These are phyloP conservation scores for Heterotis niloticus DNA, from an alignment of 2,113 vertebrate genomes.

Conservation along the genomic window DNA sequence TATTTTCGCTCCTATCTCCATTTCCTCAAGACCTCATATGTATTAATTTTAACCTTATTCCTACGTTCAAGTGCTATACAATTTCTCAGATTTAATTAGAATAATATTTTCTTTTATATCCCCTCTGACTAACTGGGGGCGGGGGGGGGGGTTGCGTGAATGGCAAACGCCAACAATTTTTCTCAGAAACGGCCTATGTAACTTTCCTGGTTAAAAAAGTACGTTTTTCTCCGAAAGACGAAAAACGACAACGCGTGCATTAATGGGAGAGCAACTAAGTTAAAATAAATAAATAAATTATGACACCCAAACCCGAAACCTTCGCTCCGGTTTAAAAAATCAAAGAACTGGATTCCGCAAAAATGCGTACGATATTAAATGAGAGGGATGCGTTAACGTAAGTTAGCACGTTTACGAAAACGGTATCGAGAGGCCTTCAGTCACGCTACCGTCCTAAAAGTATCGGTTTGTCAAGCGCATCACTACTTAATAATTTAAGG, in stretches of 20 bases:
- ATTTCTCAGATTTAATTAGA: background rate
- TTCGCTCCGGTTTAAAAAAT: background rate
- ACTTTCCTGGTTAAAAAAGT: background rate
- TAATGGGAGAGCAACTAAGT: background rate
- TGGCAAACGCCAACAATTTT: too few relatives aligned
- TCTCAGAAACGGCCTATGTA: background rate
- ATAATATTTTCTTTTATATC: slow-evolving; percentile 9
- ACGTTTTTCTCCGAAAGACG: background rate
- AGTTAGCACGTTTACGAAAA: too few relatives aligned
- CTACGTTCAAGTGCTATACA: background rate
- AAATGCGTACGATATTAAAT: too few relatives aligned
- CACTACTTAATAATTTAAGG: too few relatives aligned
- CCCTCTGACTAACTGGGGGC: background rate
- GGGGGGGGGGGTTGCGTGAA: background rate
- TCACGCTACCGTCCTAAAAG: too few relatives aligned
- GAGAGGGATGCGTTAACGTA: too few relatives aligned
- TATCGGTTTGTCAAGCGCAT: too few relatives aligned
- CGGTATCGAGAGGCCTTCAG: too few relatives aligned
- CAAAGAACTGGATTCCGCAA: background rate
- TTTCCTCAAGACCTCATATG: background rate
- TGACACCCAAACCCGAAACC: background rate
- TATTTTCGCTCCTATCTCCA: background rate
- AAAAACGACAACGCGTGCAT: background rate
- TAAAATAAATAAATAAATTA: slow-evolving; percentile 14
- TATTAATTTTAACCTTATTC: background rate